Evolutionary conservation across 1,140 invertebrate species (phyloP), one percentile per base, ranked within the genome.

Genomic region (Drosophila guanche): DNA sequence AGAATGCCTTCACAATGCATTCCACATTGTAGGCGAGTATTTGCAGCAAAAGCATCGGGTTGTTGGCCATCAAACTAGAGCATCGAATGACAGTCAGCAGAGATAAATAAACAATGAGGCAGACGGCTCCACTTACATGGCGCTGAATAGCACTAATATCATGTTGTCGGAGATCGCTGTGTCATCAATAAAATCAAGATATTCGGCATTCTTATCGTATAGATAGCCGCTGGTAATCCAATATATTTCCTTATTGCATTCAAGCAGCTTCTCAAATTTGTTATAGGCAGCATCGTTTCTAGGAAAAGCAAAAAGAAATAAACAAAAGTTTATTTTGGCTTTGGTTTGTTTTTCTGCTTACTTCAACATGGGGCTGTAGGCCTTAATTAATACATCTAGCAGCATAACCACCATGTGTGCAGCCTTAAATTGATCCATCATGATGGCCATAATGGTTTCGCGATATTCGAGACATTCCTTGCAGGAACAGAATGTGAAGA

Each of bases 401-500:
- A 91, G 54, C 80, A 90, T 89, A 42, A 90, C 89, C 45, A 91
- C 89, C 89, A 91, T 89, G 67, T 90, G 90, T 33, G 85, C 75
- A 70, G 90, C 86, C 65, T 90, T 91, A 57, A 90, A 90, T 75
- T 91, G 89, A 58, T 91, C 90, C 69, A 90, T 85, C 84, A 90
- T 90, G 47, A 91, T 84, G 41, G 79, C 86, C 72, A 91, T 84
- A 40, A 91, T 89, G 56, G 86, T 84, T 79, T 91, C 89, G 50
- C 90, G 89, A 76, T 90, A 91, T 79, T 90, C 78, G 67, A 90
- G 72, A 77, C 90, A 91, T 76, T 90, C 79, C 66, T 86, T 83
- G 72, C 90, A 91, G 73, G 88, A 90, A 71, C 90, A 91, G 78
- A 90, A 91, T 69, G 90, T 90, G 40, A 85, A 90, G 62, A 91